These are phyloP conservation scores for Ellobium chinense DNA, from an alignment of 2,888 invertebrate species.

Conservation along the genomic window DNA sequence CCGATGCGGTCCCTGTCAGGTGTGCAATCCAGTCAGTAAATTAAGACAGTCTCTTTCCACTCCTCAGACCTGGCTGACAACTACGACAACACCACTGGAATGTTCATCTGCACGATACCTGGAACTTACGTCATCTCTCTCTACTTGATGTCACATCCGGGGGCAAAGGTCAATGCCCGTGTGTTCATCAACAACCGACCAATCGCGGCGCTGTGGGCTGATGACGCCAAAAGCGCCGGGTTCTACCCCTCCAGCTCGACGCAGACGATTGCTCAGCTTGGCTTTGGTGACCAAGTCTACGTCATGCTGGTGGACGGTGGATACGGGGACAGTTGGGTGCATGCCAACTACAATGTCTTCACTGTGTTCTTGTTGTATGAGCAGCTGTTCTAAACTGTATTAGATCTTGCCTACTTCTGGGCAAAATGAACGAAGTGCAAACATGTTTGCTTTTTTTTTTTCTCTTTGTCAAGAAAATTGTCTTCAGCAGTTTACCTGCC, in stretches of 20 bases:
- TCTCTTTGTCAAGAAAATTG: too few species aligned
- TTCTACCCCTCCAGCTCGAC: slow-evolving; percentile 61
- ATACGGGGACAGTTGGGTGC: slow-evolving; percentile 63
- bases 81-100: slow-evolving; percentile 59
- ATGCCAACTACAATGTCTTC: slow-evolving; percentile 62
- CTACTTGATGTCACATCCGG: slow-evolving; percentile 62
- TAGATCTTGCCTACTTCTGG: too few species aligned
- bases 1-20: neutral
- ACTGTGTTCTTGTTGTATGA: slow-evolving; percentile 57
- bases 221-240: slow-evolving; percentile 57
- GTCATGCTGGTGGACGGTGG: slow-evolving; percentile 60
- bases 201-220: slow-evolving; percentile 61
- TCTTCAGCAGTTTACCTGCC: too few species aligned
- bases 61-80: slow-evolving; percentile 56
- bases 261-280: slow-evolving; percentile 56
- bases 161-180: slow-evolving; percentile 59
- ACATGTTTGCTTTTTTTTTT: too few species aligned
- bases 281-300: slow-evolving; percentile 61
- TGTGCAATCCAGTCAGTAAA: too few species aligned
- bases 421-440: too few species aligned
- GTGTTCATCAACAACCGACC: slow-evolving; percentile 59
- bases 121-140: slow-evolving; percentile 58
- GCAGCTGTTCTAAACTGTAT: slow-evolving; percentile 50
- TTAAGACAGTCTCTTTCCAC: too few species aligned
- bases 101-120: slow-evolving; percentile 60